phyloP scores from a whole-genome alignment of 2,888 invertebrate genomes.

The Nemapogon koenigi region DNA sequence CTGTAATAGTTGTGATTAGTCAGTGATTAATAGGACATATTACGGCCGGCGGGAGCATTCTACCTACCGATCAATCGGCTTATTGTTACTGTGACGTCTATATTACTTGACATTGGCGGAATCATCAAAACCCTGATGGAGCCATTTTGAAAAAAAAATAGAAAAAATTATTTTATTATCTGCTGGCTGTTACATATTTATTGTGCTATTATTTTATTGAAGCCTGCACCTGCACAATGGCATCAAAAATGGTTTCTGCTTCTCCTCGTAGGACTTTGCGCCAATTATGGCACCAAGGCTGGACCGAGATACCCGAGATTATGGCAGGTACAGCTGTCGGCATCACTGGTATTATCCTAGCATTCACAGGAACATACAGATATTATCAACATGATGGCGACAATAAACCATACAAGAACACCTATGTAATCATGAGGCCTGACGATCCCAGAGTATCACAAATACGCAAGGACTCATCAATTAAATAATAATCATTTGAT shows the following conservation, averaged over 20 bases:
- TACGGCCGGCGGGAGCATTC: too few relatives aligned
- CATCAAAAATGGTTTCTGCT: conserved; percentile 32
- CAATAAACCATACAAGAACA: conserved; percentile 69
- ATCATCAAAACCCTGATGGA: too few relatives aligned
- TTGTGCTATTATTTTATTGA: too few relatives aligned
- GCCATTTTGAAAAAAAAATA: too few relatives aligned
- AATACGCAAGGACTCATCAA: conserved; percentile 64
- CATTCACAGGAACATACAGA: conserved; percentile 44
- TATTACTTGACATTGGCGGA: too few relatives aligned
- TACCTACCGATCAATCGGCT: too few relatives aligned
- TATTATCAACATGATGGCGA: conserved; percentile 68
- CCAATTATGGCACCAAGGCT: conserved; percentile 46
- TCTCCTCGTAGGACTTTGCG: conserved; percentile 37
- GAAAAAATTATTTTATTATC: too few relatives aligned
- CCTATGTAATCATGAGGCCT: conserved; percentile 69
- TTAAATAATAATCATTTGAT: neutral
- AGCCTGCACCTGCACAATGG: too few relatives aligned
- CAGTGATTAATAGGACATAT: too few relatives aligned
- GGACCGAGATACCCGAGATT: conserved; percentile 78
- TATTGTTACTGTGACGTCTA: too few relatives aligned
- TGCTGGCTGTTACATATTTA: too few relatives aligned
- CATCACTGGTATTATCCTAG: conserved; percentile 61
- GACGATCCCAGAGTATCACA: conserved; percentile 69
- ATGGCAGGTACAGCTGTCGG: conserved; percentile 67
- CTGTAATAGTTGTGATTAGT: too few relatives aligned